phyloP scores from a whole-genome alignment of 1,140 invertebrate species.

The Heliconius nattereri region DNA sequence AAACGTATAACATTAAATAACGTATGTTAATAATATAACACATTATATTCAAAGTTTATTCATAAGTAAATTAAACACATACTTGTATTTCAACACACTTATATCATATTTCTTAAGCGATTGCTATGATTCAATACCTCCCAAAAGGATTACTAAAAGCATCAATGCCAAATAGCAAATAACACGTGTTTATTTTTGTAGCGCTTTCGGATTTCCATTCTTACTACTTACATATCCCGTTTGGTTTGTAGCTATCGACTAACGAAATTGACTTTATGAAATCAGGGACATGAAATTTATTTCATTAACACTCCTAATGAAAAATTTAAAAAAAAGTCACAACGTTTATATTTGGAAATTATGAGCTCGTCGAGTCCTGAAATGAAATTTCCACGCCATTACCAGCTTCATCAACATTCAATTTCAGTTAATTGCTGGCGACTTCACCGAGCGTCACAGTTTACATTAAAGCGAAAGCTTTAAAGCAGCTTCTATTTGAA shows the following conservation, averaged over 20 bases:
- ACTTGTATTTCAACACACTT: neutral
- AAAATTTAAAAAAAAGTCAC: neutral
- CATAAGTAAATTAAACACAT: neutral
- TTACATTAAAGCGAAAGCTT: slow-evolving; percentile 36
- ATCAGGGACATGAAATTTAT: neutral
- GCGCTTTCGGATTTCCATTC: slow-evolving; percentile 30
- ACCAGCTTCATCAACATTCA: slow-evolving; percentile 55
- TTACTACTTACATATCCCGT: slow-evolving; percentile 1
- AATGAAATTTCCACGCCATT: slow-evolving; percentile 54
- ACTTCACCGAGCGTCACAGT: slow-evolving; percentile 47
- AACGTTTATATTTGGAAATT: slow-evolving; percentile 15
- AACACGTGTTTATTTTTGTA: slow-evolving; percentile 36
- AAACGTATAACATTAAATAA: neutral
- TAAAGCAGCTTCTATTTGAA: slow-evolving; percentile 54
- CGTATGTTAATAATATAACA: neutral
- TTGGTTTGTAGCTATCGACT: slow-evolving; percentile 14
- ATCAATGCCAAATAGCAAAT: slow-evolving; percentile 44
- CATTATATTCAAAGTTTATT: neutral
- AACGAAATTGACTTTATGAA: slow-evolving; percentile 3
- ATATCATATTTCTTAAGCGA: slow-evolving; percentile 16
- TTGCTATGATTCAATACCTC: slow-evolving; percentile 28
- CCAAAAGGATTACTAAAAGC: slow-evolving; percentile 38
- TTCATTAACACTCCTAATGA: neutral
- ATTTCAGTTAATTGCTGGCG: slow-evolving; percentile 64
- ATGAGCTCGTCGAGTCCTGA: slow-evolving; percentile 28